These are phyloP conservation scores for Euplagia quadripunctaria DNA, from an alignment of 2,888 invertebrate genomes.

Conservation along the genomic window DNA sequence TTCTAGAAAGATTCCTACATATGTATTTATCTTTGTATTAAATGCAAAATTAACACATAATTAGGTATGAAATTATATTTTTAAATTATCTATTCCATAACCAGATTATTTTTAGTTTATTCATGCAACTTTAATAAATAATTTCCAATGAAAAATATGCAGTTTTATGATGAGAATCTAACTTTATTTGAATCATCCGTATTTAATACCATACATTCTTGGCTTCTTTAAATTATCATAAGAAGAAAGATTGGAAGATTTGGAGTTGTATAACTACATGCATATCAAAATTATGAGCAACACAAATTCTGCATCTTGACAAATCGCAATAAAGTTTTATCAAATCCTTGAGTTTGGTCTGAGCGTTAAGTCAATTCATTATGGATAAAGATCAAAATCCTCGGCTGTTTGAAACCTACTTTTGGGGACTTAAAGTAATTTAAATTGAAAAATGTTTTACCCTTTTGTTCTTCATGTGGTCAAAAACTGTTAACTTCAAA, in stretches of 20 bases:
- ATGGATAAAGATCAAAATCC: slow-evolving; percentile 38
- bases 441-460: background rate
- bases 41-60: background rate
- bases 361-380: slow-evolving; percentile 72
- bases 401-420: slow-evolving; percentile 24
- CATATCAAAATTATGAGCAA: slow-evolving; percentile 26
- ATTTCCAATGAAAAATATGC: background rate
- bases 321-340: slow-evolving; percentile 33
- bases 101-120: background rate
- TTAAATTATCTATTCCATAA: background rate
- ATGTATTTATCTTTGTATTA: background rate
- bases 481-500: background rate
- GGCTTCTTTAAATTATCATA: slow-evolving; percentile 56
- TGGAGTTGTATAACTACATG: slow-evolving; percentile 11
- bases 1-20: too few species aligned
- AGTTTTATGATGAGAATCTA: background rate
- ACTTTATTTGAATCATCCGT: slow-evolving; percentile 25
- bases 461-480: background rate
- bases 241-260: slow-evolving; percentile 26
- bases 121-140: background rate
- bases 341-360: slow-evolving; percentile 41
- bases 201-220: slow-evolving; percentile 43
- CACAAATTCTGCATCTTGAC: slow-evolving; percentile 12
- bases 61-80: background rate
- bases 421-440: slow-evolving; percentile 14